A percentile compares a stretch with the other conserved stretches of the same genome.
Evolutionary conservation across 2,113 vertebrate genomes (phyloP).

Genomic region (Myxocyprinus asiaticus): DNA sequence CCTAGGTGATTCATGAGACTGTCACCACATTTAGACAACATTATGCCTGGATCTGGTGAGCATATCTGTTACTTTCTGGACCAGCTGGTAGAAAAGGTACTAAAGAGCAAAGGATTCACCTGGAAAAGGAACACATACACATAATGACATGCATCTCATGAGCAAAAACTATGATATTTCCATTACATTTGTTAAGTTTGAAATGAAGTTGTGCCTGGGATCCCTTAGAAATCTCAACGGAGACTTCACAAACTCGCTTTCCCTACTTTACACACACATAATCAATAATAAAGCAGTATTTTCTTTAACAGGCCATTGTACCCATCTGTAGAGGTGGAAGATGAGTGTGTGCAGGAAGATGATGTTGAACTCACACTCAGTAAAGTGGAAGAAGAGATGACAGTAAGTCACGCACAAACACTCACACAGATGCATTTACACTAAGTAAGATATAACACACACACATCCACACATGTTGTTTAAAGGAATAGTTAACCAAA

Average conservation of each 20-base stretch:
- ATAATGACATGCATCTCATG: background rate
- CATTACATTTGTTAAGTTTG: no score
- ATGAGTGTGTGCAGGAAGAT: constrained; percentile 86
- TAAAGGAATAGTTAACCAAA: no score
- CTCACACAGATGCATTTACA: background rate
- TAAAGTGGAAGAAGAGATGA: constrained; percentile 85
- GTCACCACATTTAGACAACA: no score
- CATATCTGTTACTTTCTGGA: constrained; percentile 91
- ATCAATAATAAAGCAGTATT: background rate
- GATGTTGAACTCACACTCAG: constrained; percentile 86
- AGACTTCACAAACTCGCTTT: no score
- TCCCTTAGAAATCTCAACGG: no score
- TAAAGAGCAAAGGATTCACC: constrained; percentile 82
- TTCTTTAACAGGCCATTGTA: constrained; percentile 80
- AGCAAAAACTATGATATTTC: background rate
- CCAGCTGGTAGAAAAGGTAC: constrained; percentile 88
- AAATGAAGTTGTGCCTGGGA: no score
- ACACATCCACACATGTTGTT: background rate
- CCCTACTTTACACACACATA: no score
- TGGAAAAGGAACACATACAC: constrained; percentile 82
- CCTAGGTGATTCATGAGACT: no score
- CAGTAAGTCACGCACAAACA: constrained; percentile 69
- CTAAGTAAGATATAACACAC: background rate
- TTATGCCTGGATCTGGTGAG: constrained; percentile 90
- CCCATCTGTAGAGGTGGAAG: constrained; percentile 87